A percentile compares a stretch with the other conserved stretches of the same genome.
phyloP scores from a whole-genome alignment of 2,113 vertebrate species.

The Clarias magur region DNA sequence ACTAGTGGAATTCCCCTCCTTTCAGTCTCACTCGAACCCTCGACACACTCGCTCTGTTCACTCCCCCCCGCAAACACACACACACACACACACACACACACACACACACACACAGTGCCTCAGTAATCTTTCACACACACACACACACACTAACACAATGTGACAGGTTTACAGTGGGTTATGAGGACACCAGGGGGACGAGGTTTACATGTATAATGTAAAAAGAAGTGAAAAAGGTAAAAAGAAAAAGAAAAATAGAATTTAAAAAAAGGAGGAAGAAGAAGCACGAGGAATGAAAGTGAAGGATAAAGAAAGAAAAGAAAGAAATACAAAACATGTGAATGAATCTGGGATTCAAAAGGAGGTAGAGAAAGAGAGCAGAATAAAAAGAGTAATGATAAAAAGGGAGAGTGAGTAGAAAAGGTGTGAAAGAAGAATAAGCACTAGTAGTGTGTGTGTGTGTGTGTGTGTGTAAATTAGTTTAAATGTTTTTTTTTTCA shows the following conservation, averaged over 20 bases:
- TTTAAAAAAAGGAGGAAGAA: too few relatives aligned
- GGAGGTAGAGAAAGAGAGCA: neutral
- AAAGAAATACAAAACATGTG: neutral
- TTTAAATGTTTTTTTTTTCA: neutral
- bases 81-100: conserved; percentile 4
- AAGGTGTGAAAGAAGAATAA: neutral
- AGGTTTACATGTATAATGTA: neutral
- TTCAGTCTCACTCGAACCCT: conserved; percentile 8
- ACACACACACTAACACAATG: neutral
- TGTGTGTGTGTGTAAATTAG: neutral
- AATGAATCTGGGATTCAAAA: too few relatives aligned
- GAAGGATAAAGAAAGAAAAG: neutral
- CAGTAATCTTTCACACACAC: neutral
- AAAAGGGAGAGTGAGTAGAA: neutral
- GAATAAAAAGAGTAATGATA: neutral
- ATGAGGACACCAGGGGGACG: neutral
- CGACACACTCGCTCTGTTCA: neutral
- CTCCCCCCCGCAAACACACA: neutral
- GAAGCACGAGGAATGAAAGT: neutral
- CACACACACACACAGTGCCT: neutral
- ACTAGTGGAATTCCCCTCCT: conserved; percentile 34
- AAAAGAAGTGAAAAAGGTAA: neutral
- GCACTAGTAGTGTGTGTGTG: neutral
- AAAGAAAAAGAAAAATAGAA: neutral
- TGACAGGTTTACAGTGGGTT: neutral